Evolutionary conservation across 2,797 vertebrate species (phyloP).

Genomic region (Pagetopsis macropterus): DNA sequence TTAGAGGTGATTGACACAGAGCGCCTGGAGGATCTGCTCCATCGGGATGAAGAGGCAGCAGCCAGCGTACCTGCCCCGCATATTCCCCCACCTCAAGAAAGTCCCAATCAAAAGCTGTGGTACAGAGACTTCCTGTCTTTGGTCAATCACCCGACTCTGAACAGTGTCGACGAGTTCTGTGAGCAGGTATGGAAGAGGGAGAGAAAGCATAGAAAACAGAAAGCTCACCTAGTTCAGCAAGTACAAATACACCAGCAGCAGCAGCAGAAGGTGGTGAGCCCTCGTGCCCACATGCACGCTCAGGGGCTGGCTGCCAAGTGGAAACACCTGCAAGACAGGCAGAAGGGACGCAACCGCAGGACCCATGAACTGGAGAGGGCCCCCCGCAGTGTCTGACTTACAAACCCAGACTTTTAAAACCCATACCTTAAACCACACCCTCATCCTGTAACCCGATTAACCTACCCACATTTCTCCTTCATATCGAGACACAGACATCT

Average conservation of each 20-base stretch:
- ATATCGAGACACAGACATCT: conserved; percentile 79
- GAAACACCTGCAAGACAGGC: conserved; percentile 97
- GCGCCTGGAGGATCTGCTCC: conserved; percentile 92
- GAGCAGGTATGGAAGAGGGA: conserved; percentile 99
- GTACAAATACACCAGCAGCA: conserved; percentile 73
- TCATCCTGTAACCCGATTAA: conserved; percentile 60
- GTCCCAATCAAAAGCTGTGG: conserved; percentile 93
- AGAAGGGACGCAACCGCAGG: conserved; percentile 98
- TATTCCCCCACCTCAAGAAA: conserved; percentile 83
- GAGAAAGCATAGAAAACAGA: conserved; percentile 92
- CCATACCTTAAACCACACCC: conserved; percentile 51
- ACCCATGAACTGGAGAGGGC: conserved; percentile 98
- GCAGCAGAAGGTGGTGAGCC: conserved; percentile 65
- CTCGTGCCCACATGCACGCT: conserved; percentile 65
- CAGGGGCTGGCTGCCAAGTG: conserved; percentile 88
- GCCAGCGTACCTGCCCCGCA: conserved; percentile 78
- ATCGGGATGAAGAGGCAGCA: conserved; percentile 86
- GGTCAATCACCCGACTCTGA: conserved; percentile 95
- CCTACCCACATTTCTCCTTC: conserved; percentile 41
- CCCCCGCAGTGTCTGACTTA: conserved; percentile 94
- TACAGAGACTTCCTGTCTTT: conserved; percentile 98
- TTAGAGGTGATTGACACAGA: conserved; percentile 94
- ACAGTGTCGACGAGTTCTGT: conserved; percentile 97
- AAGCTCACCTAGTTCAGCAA: conserved; percentile 82
- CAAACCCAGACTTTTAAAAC: conserved; percentile 41